A percentile compares a stretch with the other conserved stretches of the same genome.
These are phyloP conservation scores for Jacana jacana DNA, from an alignment of 2,113 vertebrate species.

Conservation along the genomic window DNA sequence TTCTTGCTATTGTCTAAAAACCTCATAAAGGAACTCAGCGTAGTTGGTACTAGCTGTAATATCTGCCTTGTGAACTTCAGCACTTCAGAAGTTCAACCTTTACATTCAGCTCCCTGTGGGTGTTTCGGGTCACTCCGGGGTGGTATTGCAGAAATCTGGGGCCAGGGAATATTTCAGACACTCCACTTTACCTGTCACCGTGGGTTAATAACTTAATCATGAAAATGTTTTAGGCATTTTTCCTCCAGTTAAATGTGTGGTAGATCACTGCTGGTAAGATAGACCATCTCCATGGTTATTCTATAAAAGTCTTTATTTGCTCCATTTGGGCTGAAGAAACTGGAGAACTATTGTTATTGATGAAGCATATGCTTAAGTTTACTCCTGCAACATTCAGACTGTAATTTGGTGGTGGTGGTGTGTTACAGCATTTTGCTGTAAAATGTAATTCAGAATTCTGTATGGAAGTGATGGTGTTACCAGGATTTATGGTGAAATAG, in stretches of 20 bases:
- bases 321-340: not conserved
- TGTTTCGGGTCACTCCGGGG: not conserved
- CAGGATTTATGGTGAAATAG: not conserved
- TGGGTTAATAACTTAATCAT: not conserved
- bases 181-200: not conserved
- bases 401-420: rapidly evolving
- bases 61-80: not conserved
- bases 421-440: not conserved
- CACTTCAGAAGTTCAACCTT: not conserved
- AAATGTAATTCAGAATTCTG: not conserved
- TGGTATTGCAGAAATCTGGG: not conserved
- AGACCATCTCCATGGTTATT: not conserved
- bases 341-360: not conserved
- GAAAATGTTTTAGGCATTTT: not conserved
- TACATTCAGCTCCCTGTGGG: not conserved
- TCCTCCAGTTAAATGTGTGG: not conserved
- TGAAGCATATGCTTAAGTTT: not conserved
- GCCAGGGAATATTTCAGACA: not conserved
- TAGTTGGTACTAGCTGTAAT: not conserved
- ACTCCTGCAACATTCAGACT: not conserved
- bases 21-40: not conserved
- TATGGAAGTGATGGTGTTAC: not conserved
- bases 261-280: not conserved
- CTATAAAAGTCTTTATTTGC: not conserved
- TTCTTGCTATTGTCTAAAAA: not conserved